Conservation (phyloP, 37 sponge, comb jelly and placozoan genomes). For the Chondrilla cf. caribensis region DNA sequence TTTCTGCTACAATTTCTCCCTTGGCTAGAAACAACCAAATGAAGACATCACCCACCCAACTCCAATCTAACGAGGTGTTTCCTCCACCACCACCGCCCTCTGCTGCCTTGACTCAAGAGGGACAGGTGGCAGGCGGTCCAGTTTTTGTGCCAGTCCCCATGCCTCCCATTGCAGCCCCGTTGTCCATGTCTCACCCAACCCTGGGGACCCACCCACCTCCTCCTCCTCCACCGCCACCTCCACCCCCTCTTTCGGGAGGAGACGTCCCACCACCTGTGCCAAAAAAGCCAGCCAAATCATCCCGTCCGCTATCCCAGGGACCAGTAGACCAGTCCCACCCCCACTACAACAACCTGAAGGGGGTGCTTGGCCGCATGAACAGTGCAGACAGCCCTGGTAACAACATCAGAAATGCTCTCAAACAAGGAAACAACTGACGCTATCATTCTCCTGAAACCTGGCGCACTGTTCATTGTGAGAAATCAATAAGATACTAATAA, state of each 20-base stretch:
- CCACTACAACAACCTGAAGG: too few relatives aligned
- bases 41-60: neutral
- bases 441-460: too few relatives aligned
- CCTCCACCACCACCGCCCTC: conserved; percentile 16
- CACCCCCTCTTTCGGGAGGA: neutral
- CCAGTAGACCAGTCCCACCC: too few relatives aligned
- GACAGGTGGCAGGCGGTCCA: conserved; percentile 7
- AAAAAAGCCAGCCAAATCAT: too few relatives aligned
- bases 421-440: too few relatives aligned
- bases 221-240: neutral
- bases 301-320: too few relatives aligned
- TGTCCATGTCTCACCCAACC: neutral
- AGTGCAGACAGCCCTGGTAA: too few relatives aligned
- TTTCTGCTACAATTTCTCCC: neutral
- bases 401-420: too few relatives aligned
- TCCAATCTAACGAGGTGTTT: neutral
- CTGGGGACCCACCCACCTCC: too few relatives aligned
- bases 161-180: neutral
- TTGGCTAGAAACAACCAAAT: conserved; percentile 8
- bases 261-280: neutral
- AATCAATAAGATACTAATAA: too few relatives aligned
- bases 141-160: conserved; percentile 17
- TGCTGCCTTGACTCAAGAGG: neutral
- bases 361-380: too few relatives aligned
- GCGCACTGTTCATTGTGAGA: too few relatives aligned